These are phyloP conservation scores for Xyliphius kryptos DNA, from an alignment of 2,113 vertebrate species.

Conservation along the genomic window DNA sequence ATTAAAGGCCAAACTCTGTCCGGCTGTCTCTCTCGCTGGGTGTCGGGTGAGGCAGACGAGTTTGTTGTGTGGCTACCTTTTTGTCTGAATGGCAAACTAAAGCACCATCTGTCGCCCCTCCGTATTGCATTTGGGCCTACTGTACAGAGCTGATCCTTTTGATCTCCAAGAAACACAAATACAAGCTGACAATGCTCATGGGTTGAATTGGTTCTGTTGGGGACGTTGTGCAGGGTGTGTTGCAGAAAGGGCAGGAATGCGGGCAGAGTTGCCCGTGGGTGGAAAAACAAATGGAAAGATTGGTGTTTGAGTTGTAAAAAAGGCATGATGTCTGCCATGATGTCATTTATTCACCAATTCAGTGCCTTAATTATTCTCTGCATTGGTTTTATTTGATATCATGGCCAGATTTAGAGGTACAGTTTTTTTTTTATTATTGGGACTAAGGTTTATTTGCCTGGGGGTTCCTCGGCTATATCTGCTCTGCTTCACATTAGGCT, in stretches of 20 bases:
- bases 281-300: conserved; percentile 1
- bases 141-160: conserved; percentile 20
- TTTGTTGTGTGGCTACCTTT: conserved; percentile 29
- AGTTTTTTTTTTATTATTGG: conserved; percentile 18
- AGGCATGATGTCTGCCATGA: no score
- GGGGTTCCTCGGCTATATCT: no score
- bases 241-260: conserved; percentile 3
- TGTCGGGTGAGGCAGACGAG: conserved; percentile 26
- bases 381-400: conserved; percentile 1
- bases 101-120: conserved; percentile 43
- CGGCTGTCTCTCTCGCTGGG: conserved; percentile 24
- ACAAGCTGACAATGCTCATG: conserved; percentile 21
- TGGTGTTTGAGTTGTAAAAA: conserved; percentile 4
- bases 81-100: conserved; percentile 27
- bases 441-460: conserved; percentile 41
- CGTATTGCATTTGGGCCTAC: conserved; percentile 29
- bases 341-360: no score
- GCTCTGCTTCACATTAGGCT: conserved; percentile 38
- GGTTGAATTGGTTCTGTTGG: neutral
- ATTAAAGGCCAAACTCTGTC: conserved; percentile 43
- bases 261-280: conserved; percentile 9
- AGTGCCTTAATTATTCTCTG: no score
- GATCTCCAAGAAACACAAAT: no score
- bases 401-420: conserved; percentile 2
- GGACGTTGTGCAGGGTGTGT: neutral